These are phyloP conservation scores for Alethe diademata DNA, from an alignment of 2,113 vertebrate species.

Conservation along the genomic window DNA sequence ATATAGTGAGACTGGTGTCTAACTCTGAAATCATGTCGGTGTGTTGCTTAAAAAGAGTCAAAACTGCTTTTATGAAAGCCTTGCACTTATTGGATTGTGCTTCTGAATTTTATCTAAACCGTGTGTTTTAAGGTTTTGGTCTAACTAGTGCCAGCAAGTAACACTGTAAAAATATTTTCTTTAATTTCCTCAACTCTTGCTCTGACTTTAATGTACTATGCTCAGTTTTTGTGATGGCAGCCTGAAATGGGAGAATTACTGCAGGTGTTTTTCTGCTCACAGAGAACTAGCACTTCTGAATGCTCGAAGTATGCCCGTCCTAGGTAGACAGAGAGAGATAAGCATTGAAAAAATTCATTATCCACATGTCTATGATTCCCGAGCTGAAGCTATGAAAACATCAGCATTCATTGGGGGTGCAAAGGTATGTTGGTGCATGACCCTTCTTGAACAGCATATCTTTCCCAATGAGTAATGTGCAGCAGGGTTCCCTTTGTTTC, in stretches of 20 bases:
- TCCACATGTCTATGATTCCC: slow-evolving; percentile 92
- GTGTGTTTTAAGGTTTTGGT: not conserved
- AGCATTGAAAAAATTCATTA: slow-evolving; percentile 83
- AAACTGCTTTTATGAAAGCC: slow-evolving; percentile 5
- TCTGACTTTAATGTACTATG: not conserved
- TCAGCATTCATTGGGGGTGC: slow-evolving; percentile 94
- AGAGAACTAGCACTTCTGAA: slow-evolving; percentile 91
- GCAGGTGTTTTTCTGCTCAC: slow-evolving; percentile 28
- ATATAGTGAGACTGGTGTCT: not conserved
- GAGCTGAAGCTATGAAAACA: slow-evolving; percentile 88
- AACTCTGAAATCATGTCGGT: slow-evolving; percentile 1
- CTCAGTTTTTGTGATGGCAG: not conserved
- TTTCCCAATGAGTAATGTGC: not conserved
- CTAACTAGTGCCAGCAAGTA: not conserved
- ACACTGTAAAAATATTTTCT: not conserved
- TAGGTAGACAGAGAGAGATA: slow-evolving; percentile 79
- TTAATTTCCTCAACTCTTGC: not conserved
- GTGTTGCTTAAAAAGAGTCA: not conserved
- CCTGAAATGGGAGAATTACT: not conserved
- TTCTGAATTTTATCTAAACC: not conserved
- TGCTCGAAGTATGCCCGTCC: slow-evolving; percentile 80
- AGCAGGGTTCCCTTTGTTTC: not conserved
- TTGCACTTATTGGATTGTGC: not conserved
- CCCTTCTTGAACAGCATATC: not conserved
- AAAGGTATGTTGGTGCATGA: slow-evolving; percentile 78